Base-by-base conservation (phyloP, 2,797 vertebrate genomes). In the Ambastaia sidthimunki region DNA sequence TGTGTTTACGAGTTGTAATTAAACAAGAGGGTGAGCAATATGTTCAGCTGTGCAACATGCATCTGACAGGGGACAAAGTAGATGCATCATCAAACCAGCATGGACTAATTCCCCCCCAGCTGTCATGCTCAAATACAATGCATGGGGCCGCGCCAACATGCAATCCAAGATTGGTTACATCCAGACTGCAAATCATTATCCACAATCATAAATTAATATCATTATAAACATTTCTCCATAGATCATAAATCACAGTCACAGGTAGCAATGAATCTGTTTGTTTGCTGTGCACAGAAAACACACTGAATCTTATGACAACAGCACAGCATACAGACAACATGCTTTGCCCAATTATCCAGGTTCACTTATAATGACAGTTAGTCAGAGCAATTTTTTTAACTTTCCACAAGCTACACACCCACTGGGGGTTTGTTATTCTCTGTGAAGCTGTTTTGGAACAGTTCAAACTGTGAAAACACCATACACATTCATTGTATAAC, bases 1-100 rank as follows among this genome's bases (percentile, higher is more conserved):
- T 85, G 80, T 82, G 74, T 83, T 88, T 83, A 83, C 87, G 78
- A 88, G 77, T 60, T 59, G 55, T 87, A 91, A 92, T 91, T 90
- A 90, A 89, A 85, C 81, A 44, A 85, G 60, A 72, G 50, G 41
- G 25, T 28, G 59, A 57, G 79, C 25, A 74, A 72, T 65, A 77
- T 25, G 80, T 77, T 82, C 37, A 81, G 84, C 76, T 3, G 71
- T 37, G 77, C 57, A 81, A 60, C 80, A 87, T 47, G 15, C 72
- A 85, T 87, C 82, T 75, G 80, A 85, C 85, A 44, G 77, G 68
- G 81, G 80, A 82, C 50, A 37, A 50, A 76, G 66, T 63, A 77
- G 81, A 91, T 86, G 87, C 90, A 85, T 74, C 73, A 85, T 83
- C 7, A 7, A 65, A 11, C 31, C 25, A 7, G 7, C 25, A 12